Base-by-base conservation (phyloP, 37 sponge, comb jelly and placozoan genomes). In the Crambe crambe region DNA sequence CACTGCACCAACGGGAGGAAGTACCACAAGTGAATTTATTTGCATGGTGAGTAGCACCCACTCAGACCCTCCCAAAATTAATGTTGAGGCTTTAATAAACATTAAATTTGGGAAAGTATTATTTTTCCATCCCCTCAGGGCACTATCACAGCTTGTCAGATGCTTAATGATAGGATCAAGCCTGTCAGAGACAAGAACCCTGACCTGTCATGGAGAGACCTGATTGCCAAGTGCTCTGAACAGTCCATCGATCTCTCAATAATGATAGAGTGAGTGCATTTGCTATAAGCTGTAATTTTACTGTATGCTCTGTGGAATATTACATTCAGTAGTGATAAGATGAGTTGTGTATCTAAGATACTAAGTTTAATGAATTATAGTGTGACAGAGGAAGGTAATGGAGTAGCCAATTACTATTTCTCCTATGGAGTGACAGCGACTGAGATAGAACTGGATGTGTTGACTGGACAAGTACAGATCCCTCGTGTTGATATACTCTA, bases 401-500 rank as follows among this genome's bases (percentile, higher is more conserved):
- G 47, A 23, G 37, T 42, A 25, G 4, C 20, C 30, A 72, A 44
- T 86, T 70, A 40, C 23, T 93, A 93, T 81, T 77, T 73, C 42
- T 25, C 74, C 29, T 93, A 86, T 80, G 94, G 94, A 37, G 84
- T 68, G 10, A 64, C 70, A 22, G 79, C 73, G 43, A 32, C 83
- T 60, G 93, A 93, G 58, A 86, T 85, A 23, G 93, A 93, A 57
- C 56, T 93, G 67, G 90, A 93, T 71, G 81, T 93, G 8, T 73
- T 93, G 42, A 93, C 94, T 39, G 94, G 94, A 75, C 58, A 90
- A 61, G 69, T 60, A 5, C 66, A 93, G 58, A 44, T 93, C 0
- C 58, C 86, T 30, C 42, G 94, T 43, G 78, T 85, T n/a, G 94
- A 93, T 71, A 83, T 89, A n/a, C 81, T 93, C 40, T 90, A 87